phyloP scores from a whole-genome alignment of 2,888 invertebrate genomes.

The Calliphora vomitoria region DNA sequence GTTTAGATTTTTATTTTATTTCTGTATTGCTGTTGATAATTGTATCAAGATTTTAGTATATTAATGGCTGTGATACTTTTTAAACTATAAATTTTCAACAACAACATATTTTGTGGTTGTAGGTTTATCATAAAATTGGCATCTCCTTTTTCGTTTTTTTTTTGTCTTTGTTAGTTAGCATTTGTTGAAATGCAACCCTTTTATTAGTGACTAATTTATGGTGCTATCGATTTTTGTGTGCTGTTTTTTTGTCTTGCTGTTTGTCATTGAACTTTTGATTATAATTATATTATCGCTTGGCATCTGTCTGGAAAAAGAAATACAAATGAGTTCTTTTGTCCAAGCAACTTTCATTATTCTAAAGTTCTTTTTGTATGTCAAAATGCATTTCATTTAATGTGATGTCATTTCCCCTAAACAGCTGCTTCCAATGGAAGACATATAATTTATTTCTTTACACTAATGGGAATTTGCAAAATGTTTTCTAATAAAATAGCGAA shows the following conservation, averaged over 20 bases:
- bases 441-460: slow-evolving; percentile 21
- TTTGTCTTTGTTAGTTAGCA: too few species aligned
- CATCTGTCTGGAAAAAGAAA: slow-evolving; percentile 53
- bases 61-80: slow-evolving; percentile 33
- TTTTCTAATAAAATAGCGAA: slow-evolving; percentile 8
- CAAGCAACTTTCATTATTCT: not conserved
- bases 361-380: not conserved
- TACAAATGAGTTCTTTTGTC: slow-evolving; percentile 20
- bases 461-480: slow-evolving; percentile 32
- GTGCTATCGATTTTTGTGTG: slow-evolving; percentile 27
- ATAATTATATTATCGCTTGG: slow-evolving; percentile 59
- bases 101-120: slow-evolving; percentile 46
- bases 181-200: slow-evolving; percentile 54
- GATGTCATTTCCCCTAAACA: slow-evolving; percentile 47
- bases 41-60: slow-evolving; percentile 64
- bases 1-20: slow-evolving; percentile 2
- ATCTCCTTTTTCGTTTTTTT: slow-evolving; percentile 22
- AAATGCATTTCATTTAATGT: slow-evolving; percentile 33
- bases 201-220: slow-evolving; percentile 50
- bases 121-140: slow-evolving; percentile 56
- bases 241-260: not conserved
- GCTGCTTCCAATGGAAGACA: slow-evolving; percentile 51
- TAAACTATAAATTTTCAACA: slow-evolving; percentile 26
- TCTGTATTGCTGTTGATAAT: slow-evolving; percentile 51
- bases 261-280: slow-evolving; percentile 66